Percentiles rank a stretch among this genome's conserved stretches.
Evolutionary conservation across 2,888 invertebrate species (phyloP).

Genomic region (Thecocarcelia acutangulata): DNA sequence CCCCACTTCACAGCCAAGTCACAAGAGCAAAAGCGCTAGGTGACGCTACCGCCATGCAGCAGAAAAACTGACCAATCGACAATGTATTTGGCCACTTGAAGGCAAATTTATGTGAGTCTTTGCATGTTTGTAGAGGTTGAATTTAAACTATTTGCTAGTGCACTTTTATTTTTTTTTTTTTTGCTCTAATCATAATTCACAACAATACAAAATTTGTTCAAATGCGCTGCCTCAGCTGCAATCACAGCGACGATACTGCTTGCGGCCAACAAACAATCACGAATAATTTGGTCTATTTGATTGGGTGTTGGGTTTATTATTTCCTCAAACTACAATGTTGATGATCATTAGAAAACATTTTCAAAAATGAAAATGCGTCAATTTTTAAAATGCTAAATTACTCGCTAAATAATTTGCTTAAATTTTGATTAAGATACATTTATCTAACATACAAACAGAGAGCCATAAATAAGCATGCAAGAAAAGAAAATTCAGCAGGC

Average conservation of each 20-base stretch:
- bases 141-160: slow-evolving; percentile 21
- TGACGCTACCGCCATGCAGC: neutral
- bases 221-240: slow-evolving; percentile 25
- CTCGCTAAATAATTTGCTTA: slow-evolving; percentile 79
- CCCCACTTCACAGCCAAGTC: slow-evolving; percentile 16
- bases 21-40: slow-evolving; percentile 15
- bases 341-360: slow-evolving; percentile 54
- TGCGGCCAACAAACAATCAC: too few relatives aligned
- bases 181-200: slow-evolving; percentile 50
- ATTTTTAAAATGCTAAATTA: slow-evolving; percentile 76
- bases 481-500: neutral
- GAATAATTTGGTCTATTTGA: slow-evolving; percentile 16
- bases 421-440: slow-evolving; percentile 63
- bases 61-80: slow-evolving; percentile 13
- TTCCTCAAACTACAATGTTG: slow-evolving; percentile 24
- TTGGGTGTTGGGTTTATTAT: slow-evolving; percentile 1
- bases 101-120: neutral
- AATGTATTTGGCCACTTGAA: slow-evolving; percentile 3
- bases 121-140: slow-evolving; percentile 10
- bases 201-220: slow-evolving; percentile 20
- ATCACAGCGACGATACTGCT: neutral
- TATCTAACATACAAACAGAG: slow-evolving; percentile 36
- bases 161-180: neutral
- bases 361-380: slow-evolving; percentile 71
- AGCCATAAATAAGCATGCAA: neutral